phyloP scores from a whole-genome alignment of 2,113 vertebrate species.

The Psittacula cyanocephala region DNA sequence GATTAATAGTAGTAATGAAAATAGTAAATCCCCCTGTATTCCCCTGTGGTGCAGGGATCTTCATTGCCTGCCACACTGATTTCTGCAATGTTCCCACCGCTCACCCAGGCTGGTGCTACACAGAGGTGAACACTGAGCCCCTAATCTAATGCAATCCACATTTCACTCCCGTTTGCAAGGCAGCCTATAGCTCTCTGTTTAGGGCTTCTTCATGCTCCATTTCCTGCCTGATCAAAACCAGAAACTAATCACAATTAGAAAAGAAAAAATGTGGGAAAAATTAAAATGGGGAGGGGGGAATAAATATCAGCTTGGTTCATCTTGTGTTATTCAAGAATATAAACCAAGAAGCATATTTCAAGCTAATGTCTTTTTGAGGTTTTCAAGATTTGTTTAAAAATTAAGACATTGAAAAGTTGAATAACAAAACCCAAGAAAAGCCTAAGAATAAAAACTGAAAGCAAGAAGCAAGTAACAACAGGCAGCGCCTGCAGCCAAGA shows the following conservation, averaged over 20 bases:
- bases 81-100: neutral
- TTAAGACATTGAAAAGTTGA: neutral
- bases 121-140: neutral
- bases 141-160: neutral
- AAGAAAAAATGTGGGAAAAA: neutral
- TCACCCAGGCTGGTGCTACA: neutral
- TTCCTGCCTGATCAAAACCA: conserved; percentile 57
- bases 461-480: neutral
- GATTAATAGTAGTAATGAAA: fast-evolving
- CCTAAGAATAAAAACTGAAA: neutral
- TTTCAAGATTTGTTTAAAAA: neutral
- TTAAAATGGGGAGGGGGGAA: neutral
- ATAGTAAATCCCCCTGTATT: fast-evolving
- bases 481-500: neutral
- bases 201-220: conserved; percentile 35
- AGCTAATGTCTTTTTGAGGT: neutral
- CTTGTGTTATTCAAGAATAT: neutral
- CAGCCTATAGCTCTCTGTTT: neutral
- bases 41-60: neutral
- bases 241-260: conserved; percentile 14
- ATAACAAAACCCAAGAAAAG: neutral
- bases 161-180: neutral
- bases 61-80: neutral
- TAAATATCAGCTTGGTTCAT: neutral
- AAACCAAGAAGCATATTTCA: neutral